Conservation (phyloP, 1,140 invertebrate genomes). For the Bombus confusus region DNA sequence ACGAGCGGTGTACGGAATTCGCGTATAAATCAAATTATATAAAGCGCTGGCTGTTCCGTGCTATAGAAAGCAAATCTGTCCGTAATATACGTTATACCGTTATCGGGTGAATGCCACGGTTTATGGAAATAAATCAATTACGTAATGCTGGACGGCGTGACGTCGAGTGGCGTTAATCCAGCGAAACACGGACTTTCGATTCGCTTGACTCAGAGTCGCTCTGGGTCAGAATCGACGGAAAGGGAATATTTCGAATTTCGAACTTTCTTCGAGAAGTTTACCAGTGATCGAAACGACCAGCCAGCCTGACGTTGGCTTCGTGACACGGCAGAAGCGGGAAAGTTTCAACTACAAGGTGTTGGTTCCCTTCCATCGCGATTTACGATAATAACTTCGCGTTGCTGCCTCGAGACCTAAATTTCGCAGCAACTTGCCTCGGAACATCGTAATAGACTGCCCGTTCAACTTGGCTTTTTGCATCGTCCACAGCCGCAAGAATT, state of each 20-base stretch:
- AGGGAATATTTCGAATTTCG: not conserved
- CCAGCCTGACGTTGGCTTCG: too few relatives aligned
- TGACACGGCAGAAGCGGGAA: not conserved
- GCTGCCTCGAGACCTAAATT: not conserved
- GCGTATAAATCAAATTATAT: not conserved
- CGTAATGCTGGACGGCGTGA: not conserved
- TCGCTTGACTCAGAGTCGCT: not conserved
- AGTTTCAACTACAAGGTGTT: not conserved
- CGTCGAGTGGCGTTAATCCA: not conserved
- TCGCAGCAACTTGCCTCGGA: too few relatives aligned
- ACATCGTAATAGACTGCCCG: not conserved
- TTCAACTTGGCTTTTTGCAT: not conserved
- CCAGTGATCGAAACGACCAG: too few relatives aligned
- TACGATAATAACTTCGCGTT: not conserved
- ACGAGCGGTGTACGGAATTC: not conserved
- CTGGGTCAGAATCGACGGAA: not conserved
- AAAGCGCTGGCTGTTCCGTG: not conserved
- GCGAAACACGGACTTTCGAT: not conserved
- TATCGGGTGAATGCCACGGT: too few relatives aligned
- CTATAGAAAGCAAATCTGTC: not conserved
- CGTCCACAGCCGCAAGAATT: not conserved
- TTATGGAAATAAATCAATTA: constrained; percentile 9
- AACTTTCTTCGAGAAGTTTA: not conserved
- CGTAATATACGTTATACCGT: not conserved
- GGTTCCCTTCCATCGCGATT: not conserved